phyloP scores from a whole-genome alignment of 2,113 vertebrate genomes.

The Caranx melampygus region DNA sequence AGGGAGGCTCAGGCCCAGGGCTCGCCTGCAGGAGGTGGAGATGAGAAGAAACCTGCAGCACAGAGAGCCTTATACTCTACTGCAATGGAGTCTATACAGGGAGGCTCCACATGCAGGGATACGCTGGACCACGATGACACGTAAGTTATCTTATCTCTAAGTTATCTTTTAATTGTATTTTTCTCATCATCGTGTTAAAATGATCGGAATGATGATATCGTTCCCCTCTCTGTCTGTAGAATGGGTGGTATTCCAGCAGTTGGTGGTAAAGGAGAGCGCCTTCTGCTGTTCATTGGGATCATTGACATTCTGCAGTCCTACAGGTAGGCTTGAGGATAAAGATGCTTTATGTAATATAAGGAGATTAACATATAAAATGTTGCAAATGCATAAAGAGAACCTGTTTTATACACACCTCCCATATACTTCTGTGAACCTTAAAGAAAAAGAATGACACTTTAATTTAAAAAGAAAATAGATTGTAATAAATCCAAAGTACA shows the following conservation, averaged over 20 bases:
- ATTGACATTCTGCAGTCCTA: constrained; percentile 99
- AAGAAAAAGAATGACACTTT: not conserved
- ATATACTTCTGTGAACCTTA: not conserved
- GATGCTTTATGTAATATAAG: not conserved
- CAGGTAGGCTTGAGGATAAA: constrained; percentile 82
- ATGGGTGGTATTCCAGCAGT: constrained; percentile 98
- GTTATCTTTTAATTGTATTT: too few relatives aligned
- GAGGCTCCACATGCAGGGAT: constrained; percentile 90
- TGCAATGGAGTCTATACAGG: constrained; percentile 99
- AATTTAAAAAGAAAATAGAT: not conserved
- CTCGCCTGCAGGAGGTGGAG: constrained; percentile 83
- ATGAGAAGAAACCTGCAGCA: constrained; percentile 89
- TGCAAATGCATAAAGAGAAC: not conserved
- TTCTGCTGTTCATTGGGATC: constrained; percentile 95
- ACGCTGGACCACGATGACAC: constrained; percentile 93
- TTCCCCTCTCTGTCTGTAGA: constrained; percentile 77
- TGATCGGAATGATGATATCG: not conserved
- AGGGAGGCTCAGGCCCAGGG: constrained; percentile 89
- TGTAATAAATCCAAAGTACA: too few relatives aligned
- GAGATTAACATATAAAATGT: not conserved
- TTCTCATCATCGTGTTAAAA: not conserved
- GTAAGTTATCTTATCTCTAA: constrained; percentile 75
- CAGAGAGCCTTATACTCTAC: constrained; percentile 97
- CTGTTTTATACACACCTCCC: not conserved
- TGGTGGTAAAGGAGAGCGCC: constrained; percentile 90